Percentiles rank a stretch among this genome's conserved stretches.
phyloP scores from a whole-genome alignment of 2,888 invertebrate genomes.

The Lepidochitona cinerea region DNA sequence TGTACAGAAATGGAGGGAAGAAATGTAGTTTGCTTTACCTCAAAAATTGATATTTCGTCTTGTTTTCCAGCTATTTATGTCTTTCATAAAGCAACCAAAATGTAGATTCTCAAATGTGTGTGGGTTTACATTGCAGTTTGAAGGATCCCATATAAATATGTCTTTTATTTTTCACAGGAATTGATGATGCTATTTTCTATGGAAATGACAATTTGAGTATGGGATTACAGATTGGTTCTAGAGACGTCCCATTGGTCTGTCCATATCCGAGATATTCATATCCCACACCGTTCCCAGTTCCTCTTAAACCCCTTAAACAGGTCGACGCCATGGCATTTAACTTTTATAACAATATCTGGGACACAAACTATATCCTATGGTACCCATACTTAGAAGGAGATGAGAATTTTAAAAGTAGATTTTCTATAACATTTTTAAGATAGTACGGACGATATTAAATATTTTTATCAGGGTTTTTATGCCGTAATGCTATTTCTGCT shows the following conservation, averaged over 20 bases:
- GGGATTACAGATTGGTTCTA: constrained; percentile 40
- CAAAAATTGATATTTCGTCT: too few relatives aligned
- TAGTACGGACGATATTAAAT: too few relatives aligned
- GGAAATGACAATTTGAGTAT: constrained; percentile 18
- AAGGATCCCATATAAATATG: too few relatives aligned
- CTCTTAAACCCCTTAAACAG: constrained; percentile 47
- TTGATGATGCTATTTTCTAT: constrained; percentile 39
- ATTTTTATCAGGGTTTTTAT: too few relatives aligned
- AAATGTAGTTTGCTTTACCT: too few relatives aligned
- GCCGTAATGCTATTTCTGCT: too few relatives aligned
- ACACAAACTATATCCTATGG: constrained; percentile 66
- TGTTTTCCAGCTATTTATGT: too few relatives aligned
- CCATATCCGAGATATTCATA: constrained; percentile 35
- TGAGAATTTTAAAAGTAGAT: constrained; percentile 49
- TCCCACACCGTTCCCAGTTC: constrained; percentile 58
- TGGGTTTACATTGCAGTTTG: too few relatives aligned
- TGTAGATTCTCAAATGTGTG: too few relatives aligned
- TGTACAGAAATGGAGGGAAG: too few relatives aligned
- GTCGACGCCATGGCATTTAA: constrained; percentile 56
- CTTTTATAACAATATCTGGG: constrained; percentile 67
- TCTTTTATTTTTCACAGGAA: constrained; percentile 30
- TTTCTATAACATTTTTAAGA: constrained; percentile 14
- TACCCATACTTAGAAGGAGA: constrained; percentile 54
- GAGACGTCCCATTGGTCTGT: constrained; percentile 53
- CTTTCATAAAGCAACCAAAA: too few relatives aligned